These are phyloP conservation scores for Acleris cristana DNA, from an alignment of 2,888 invertebrate species.

Conservation along the genomic window DNA sequence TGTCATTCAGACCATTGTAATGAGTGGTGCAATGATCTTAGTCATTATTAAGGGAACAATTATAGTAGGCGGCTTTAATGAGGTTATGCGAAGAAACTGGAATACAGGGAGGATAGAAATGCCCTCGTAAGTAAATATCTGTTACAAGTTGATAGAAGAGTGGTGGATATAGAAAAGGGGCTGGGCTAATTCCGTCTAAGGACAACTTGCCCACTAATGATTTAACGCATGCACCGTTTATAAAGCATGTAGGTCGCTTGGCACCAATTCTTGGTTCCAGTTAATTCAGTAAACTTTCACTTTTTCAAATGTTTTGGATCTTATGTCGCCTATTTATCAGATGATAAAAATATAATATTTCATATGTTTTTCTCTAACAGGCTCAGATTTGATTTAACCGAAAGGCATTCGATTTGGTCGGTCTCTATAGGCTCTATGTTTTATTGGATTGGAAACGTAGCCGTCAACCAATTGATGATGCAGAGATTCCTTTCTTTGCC, in stretches of 20 bases:
- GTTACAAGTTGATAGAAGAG: no score
- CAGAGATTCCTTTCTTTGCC: constrained; percentile 89
- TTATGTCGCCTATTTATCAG: no score
- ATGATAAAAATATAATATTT: background rate
- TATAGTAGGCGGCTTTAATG: constrained; percentile 85
- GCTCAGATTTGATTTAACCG: constrained; percentile 86
- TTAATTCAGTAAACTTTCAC: no score
- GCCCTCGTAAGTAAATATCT: constrained; percentile 75
- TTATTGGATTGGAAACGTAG: constrained; percentile 89
- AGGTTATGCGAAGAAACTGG: constrained; percentile 83
- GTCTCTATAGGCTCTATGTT: constrained; percentile 88
- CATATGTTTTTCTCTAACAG: constrained; percentile 61
- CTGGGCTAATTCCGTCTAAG: no score
- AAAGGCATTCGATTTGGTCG: constrained; percentile 89
- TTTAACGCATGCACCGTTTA: no score
- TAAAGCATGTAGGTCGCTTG: no score
- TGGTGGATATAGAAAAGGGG: no score
- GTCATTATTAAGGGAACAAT: constrained; percentile 86
- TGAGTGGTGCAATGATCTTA: constrained; percentile 87
- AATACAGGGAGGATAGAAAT: constrained; percentile 85
- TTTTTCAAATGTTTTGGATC: no score
- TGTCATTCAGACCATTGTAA: constrained; percentile 87
- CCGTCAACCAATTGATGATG: constrained; percentile 91
- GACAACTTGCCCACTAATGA: no score
- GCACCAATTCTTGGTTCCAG: no score